Percentiles rank a stretch among this genome's conserved stretches.
Evolutionary conservation across 35 echinoderm and acorn worm species (phyloP).

Genomic region (Amphiura filiformis): DNA sequence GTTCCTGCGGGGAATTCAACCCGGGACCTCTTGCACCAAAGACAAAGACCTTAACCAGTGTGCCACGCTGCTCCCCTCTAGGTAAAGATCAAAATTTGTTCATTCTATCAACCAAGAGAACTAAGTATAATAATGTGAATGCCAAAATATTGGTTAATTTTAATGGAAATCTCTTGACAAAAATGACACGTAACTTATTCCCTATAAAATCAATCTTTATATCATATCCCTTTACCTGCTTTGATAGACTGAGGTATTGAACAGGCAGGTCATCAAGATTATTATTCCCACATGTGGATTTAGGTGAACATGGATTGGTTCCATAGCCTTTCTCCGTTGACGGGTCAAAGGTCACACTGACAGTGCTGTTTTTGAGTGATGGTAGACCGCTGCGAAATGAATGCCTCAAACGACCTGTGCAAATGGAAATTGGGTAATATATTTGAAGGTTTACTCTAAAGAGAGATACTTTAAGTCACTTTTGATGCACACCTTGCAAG

Average conservation of each 20-base stretch:
- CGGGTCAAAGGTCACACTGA: conserved; percentile 33
- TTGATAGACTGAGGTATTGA: conserved; percentile 13
- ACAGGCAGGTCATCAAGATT: neutral
- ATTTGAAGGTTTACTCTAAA: neutral
- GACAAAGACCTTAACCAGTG: too few species aligned
- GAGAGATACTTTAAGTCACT: neutral
- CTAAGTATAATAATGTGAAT: too few species aligned
- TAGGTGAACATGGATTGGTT: conserved; percentile 7
- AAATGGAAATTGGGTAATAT: neutral
- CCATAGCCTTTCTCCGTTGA: conserved; percentile 5
- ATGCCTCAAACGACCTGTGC: conserved; percentile 17
- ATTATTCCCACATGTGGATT: neutral
- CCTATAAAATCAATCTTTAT: too few species aligned
- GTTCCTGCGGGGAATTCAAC: too few species aligned
- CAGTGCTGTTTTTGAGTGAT: conserved; percentile 10
- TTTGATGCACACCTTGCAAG: too few species aligned
- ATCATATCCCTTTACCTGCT: conserved; percentile 5
- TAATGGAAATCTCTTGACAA: too few species aligned
- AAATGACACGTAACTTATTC: too few species aligned
- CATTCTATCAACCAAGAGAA: too few species aligned
- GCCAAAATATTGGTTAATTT: too few species aligned
- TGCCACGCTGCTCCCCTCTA: too few species aligned
- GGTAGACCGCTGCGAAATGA: conserved; percentile 46
- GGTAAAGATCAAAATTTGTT: too few species aligned
- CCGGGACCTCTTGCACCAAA: too few species aligned